These are phyloP conservation scores for Nothocercus nigrocapillus DNA, from an alignment of 2,113 vertebrate species.

Conservation along the genomic window DNA sequence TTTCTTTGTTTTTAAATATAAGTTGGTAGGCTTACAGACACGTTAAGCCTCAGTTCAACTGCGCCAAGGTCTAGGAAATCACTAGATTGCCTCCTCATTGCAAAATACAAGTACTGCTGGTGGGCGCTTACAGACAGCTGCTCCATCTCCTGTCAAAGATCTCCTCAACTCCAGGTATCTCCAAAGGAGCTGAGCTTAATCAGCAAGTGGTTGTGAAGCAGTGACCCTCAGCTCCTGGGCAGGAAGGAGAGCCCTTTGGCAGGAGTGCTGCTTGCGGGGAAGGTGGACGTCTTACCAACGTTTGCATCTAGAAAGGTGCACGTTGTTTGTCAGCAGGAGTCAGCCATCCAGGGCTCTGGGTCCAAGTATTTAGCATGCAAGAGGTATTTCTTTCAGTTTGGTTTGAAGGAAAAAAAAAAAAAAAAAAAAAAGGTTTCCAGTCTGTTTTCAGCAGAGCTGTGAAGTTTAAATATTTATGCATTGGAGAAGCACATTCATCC, in stretches of 20 bases:
- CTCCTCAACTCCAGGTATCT: not conserved
- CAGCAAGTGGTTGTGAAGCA: not conserved
- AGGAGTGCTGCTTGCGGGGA: not conserved
- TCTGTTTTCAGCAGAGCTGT: constrained; percentile 54
- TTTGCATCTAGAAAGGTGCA: not conserved
- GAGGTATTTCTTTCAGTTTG: not conserved
- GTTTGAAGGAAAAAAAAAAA: not conserved
- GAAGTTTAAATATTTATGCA: constrained; percentile 66
- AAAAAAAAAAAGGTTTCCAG: constrained; percentile 44
- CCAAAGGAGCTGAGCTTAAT: not conserved
- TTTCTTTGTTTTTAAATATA: not conserved
- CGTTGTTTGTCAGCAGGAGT: constrained; percentile 1
- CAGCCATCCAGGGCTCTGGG: not conserved
- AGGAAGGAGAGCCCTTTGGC: not conserved
- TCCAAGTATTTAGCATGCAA: not conserved
- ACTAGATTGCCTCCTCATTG: not conserved
- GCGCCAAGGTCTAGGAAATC: not conserved
- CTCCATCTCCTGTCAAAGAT: not conserved
- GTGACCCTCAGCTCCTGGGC: not conserved
- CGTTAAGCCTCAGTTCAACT: not conserved
- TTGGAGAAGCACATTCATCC: constrained; percentile 50
- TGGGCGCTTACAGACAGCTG: not conserved
- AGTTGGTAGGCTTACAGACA: not conserved
- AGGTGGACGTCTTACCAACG: not conserved
- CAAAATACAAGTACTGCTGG: not conserved